Percentiles rank a stretch among this genome's conserved stretches.
Evolutionary conservation across 2,888 invertebrate species (phyloP).

Genomic region (Laothoe populi): DNA sequence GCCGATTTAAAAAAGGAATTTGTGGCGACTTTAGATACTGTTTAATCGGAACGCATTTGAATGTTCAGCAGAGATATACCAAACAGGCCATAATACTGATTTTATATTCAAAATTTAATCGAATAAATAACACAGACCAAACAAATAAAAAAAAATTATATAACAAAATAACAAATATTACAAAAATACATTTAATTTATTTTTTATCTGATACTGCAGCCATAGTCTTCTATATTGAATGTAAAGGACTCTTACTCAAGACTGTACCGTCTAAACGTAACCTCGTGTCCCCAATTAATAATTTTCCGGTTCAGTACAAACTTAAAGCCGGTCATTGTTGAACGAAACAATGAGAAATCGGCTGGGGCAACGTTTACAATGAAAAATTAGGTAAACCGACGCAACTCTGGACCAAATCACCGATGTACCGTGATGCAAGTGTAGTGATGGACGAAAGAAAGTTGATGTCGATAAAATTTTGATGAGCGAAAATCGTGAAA

Average conservation of each 20-base stretch:
- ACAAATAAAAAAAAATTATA: too few relatives aligned
- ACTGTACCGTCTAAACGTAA: conserved; percentile 12
- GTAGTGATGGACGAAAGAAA: conserved; percentile 42
- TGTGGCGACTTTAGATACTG: too few relatives aligned
- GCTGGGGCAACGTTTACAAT: conserved; percentile 57
- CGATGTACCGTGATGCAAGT: conserved; percentile 63
- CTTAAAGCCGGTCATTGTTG: conserved; percentile 61
- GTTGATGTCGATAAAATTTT: conserved; percentile 39
- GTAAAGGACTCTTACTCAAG: background rate
- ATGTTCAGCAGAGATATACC: too few relatives aligned
- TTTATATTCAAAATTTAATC: too few relatives aligned
- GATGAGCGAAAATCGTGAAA: background rate
- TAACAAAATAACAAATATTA: background rate
- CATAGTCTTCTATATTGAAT: background rate
- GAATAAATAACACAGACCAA: too few relatives aligned
- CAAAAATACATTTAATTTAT: background rate
- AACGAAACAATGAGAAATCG: conserved; percentile 63
- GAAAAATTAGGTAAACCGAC: conserved; percentile 73
- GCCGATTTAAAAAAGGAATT: too few relatives aligned
- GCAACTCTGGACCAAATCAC: conserved; percentile 65
- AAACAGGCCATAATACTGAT: too few relatives aligned
- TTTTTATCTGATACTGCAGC: background rate
- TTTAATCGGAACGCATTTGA: too few relatives aligned
- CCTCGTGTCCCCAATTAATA: conserved; percentile 57
- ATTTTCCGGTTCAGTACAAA: conserved; percentile 58